Percentiles rank a stretch among this genome's conserved stretches.
phyloP scores from a whole-genome alignment of 2,113 vertebrate species.

The Arizona elegans region DNA sequence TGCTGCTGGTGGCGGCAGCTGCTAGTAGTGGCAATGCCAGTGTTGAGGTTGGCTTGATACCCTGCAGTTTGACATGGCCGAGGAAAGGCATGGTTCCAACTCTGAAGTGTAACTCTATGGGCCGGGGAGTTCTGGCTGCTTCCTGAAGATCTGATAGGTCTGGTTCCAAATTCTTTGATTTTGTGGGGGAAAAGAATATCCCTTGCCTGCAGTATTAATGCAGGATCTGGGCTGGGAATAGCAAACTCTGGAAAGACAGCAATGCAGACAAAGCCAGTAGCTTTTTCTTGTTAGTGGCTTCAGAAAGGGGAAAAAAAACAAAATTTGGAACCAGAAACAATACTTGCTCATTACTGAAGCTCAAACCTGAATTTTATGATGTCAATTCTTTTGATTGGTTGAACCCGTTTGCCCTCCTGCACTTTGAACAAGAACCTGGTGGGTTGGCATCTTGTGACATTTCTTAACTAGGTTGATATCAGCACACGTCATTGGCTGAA shows the following conservation, averaged over 20 bases:
- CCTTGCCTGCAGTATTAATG: not conserved
- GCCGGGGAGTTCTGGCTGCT: not conserved
- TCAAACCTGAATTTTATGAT: not conserved
- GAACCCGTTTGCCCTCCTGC: too few relatives aligned
- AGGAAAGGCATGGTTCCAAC: not conserved
- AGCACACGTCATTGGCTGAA: constrained; percentile 3
- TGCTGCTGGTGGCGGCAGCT: constrained; percentile 37
- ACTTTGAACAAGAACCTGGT: not conserved
- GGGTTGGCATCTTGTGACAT: not conserved
- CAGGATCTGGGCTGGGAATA: not conserved
- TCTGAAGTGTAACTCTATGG: not conserved
- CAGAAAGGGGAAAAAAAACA: not conserved
- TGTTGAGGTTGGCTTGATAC: constrained; percentile 7
- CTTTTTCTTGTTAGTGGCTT: not conserved
- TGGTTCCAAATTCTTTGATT: not conserved
- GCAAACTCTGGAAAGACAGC: not conserved
- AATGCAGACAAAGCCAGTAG: not conserved
- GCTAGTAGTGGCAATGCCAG: constrained; percentile 19
- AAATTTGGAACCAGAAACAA: not conserved
- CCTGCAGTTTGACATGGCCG: not conserved
- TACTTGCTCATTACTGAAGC: not conserved
- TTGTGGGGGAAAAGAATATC: not conserved
- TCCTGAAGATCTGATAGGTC: not conserved
- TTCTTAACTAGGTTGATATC: not conserved
- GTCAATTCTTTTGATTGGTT: not conserved